phyloP scores from a whole-genome alignment of 2,888 invertebrate genomes.

The Drosophila meridionalis region DNA sequence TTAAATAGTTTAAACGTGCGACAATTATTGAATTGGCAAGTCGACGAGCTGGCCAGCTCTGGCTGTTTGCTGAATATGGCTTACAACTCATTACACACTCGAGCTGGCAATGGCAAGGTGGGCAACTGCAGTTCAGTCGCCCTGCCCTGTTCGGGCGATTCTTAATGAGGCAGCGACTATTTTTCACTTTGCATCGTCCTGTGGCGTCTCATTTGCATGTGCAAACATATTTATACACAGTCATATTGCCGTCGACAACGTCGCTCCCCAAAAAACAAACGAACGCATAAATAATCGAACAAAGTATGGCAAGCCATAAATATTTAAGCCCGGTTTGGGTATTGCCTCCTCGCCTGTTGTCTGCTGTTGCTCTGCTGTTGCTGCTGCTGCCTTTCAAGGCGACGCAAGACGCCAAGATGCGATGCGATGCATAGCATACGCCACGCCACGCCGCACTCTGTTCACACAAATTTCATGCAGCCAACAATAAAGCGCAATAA shows the following conservation, averaged over 20 bases:
- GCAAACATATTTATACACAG: conserved; percentile 50
- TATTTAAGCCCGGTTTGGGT: conserved; percentile 56
- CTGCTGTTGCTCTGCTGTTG: not conserved
- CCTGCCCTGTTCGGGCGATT: conserved; percentile 5
- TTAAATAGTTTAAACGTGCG: conserved; percentile 2
- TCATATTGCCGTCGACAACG: conserved; percentile 30
- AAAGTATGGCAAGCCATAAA: conserved; percentile 77
- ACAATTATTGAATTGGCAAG: conserved; percentile 16
- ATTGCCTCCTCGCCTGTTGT: conserved; percentile 8
- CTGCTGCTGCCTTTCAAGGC: conserved; percentile 27
- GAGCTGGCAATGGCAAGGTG: conserved; percentile 11
- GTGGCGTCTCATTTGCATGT: conserved; percentile 65
- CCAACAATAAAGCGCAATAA: conserved; percentile 64
- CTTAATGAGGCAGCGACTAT: conserved; percentile 65
- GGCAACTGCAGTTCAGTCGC: not conserved
- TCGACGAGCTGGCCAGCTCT: not conserved
- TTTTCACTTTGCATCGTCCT: conserved; percentile 53
- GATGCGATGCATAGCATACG: conserved; percentile 40
- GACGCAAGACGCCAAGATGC: conserved; percentile 31
- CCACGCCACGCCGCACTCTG: conserved; percentile 40
- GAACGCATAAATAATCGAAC: conserved; percentile 76
- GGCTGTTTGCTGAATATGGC: conserved; percentile 46
- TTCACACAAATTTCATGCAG: conserved; percentile 67
- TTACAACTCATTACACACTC: conserved; percentile 56
- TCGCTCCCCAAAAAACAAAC: conserved; percentile 54